A percentile compares a stretch with the other conserved stretches of the same genome.
These are phyloP conservation scores for Wiebesia pumilae DNA, from an alignment of 1,140 invertebrate species.

Conservation along the genomic window DNA sequence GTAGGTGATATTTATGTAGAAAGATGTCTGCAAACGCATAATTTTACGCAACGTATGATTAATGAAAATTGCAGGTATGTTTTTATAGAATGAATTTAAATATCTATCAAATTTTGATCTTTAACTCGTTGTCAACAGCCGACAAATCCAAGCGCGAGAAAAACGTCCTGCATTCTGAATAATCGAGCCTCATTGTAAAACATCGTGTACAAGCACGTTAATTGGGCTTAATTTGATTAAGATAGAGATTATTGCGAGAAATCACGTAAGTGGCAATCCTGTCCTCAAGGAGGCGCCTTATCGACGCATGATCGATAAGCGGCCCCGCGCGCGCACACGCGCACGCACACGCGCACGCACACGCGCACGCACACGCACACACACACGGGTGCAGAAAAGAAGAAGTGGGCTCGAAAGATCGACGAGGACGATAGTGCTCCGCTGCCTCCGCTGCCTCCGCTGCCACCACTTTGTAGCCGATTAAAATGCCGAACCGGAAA, in stretches of 20 bases:
- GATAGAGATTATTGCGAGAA: conserved; percentile 48
- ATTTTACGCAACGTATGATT: background rate
- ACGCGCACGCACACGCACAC: background rate
- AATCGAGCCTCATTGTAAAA: conserved; percentile 52
- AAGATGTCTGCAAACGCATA: background rate
- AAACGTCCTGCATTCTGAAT: conserved; percentile 6
- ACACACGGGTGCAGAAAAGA: background rate
- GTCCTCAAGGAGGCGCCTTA: conserved; percentile 50
- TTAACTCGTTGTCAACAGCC: conserved; percentile 28
- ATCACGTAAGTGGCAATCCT: conserved; percentile 47
- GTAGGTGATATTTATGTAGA: background rate
- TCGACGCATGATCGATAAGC: conserved; percentile 51
- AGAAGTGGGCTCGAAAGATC: conserved; percentile 20
- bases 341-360: background rate
- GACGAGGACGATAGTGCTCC: conserved; percentile 32
- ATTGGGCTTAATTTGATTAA: conserved; percentile 56
- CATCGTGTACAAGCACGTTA: conserved; percentile 55
- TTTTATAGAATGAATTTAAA: conserved; percentile 20
- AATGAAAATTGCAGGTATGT: background rate
- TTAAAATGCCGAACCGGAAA: conserved; percentile 56
- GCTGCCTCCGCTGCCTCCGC: background rate
- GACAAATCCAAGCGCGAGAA: background rate
- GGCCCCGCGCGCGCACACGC: background rate
- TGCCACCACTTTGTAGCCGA: conserved; percentile 44
- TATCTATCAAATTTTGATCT: conserved; percentile 18